A percentile compares a stretch with the other conserved stretches of the same genome.
Evolutionary conservation across 2,888 invertebrate genomes (phyloP).

Genomic region (Furcula furcula): DNA sequence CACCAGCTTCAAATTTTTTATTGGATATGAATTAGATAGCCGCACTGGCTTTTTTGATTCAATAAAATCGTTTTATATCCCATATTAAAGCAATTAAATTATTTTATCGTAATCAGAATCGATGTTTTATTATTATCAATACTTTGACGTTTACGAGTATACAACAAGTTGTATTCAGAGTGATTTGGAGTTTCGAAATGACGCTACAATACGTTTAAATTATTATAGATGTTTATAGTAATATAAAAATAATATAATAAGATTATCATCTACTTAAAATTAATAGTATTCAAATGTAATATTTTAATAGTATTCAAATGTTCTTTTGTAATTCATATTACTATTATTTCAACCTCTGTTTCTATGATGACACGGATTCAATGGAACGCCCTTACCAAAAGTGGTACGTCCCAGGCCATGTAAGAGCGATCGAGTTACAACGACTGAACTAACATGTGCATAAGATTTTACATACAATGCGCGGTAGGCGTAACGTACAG

Average conservation of each 20-base stretch:
- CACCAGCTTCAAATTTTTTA: conserved; percentile 16
- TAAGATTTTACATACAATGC: conserved; percentile 70
- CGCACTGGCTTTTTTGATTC: conserved; percentile 1
- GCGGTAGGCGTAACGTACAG: conserved; percentile 50
- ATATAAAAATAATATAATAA: too few relatives aligned
- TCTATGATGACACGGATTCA: conserved; percentile 3
- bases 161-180: conserved; percentile 9
- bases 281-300: too few relatives aligned
- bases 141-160: conserved; percentile 20
- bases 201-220: conserved; percentile 3
- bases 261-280: too few relatives aligned
- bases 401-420: conserved; percentile 63
- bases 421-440: conserved; percentile 52
- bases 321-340: too few relatives aligned
- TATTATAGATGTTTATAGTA: too few relatives aligned
- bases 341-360: neutral
- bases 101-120: conserved; percentile 15
- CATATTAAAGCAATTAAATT: conserved; percentile 5
- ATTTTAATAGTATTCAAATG: too few relatives aligned
- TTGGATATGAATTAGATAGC: conserved; percentile 21
- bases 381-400: conserved; percentile 43
- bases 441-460: conserved; percentile 36
- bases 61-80: conserved; percentile 6
- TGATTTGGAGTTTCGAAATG: conserved; percentile 14
- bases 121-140: conserved; percentile 19